Base-by-base conservation (phyloP, 1,140 invertebrate genomes). In the Teleogryllus occipitalis region DNA sequence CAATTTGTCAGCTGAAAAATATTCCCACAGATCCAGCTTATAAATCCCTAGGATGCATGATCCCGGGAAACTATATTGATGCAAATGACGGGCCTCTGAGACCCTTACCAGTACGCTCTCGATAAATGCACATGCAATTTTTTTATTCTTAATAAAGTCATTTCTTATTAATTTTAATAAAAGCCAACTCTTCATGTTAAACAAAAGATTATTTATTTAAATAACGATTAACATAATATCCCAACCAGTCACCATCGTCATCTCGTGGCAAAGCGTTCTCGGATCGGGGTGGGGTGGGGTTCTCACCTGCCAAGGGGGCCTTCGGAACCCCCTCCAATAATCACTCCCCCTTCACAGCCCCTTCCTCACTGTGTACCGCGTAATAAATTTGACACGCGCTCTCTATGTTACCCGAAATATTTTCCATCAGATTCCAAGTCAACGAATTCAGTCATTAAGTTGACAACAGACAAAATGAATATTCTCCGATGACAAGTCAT, bases 381-480 rank as follows among this genome's bases (percentile, higher is more conserved):
- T 65, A 65, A 65, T 65, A 65, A 14, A 65, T 65, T 65, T 65
- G 54, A 65, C 54, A 18, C 10, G 54, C 54, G 10, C 54, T 1
- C 54, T 65, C 54, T 7, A 65, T 14, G 54, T 65, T 7, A 5
- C 27, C 27, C 18, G 54, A 65, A 65, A 65, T 65, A 65, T 65
- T 65, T 65, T 65, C 18, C 54, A 65, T 65, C 54, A 65, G 54
- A 65, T 65, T 65, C 54, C 54, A 65, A 65, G 54, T 65, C 54
- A 65, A 18, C 54, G 54, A 65, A 65, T 65, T 1, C 54, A 18
- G 54, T 65, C 54, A 65, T 65, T 65, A 65, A 18, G 54, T 18
- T 65, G 54, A 65, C 54, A 65, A 65, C 54, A 65, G 18, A 65
- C 54, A 65, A 65, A 65, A 65, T 65, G 54, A 65, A 65, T 65